Conservation (phyloP, 1,140 invertebrate genomes). For the Riptortus pedestris region DNA sequence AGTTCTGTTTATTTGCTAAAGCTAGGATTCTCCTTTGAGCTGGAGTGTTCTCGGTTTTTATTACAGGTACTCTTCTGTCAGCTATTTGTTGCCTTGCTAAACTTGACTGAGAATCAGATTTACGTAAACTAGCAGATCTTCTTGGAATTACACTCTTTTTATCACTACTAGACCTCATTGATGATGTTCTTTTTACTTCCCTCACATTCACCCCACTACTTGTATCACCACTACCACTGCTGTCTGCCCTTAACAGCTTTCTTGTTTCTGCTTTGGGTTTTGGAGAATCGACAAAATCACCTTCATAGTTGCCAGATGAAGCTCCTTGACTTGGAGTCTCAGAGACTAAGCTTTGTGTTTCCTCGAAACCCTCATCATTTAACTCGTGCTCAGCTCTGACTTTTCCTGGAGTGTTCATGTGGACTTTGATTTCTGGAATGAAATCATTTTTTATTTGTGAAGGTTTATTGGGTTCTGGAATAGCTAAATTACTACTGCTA, state of each 20-base stretch:
- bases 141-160: slow-evolving; percentile 33
- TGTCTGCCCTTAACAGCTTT: slow-evolving; percentile 32
- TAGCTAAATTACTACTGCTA: not conserved
- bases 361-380: slow-evolving; percentile 82
- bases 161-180: slow-evolving; percentile 32
- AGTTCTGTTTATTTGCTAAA: slow-evolving; percentile 24
- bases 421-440: slow-evolving; percentile 39
- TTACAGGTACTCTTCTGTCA: slow-evolving; percentile 29
- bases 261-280: slow-evolving; percentile 26
- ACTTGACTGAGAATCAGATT: slow-evolving; percentile 34
- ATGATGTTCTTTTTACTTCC: slow-evolving; percentile 32
- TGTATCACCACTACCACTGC: slow-evolving; percentile 33
- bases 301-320: slow-evolving; percentile 58
- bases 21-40: slow-evolving; percentile 26
- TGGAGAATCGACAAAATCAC: slow-evolving; percentile 44
- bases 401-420: slow-evolving; percentile 37
- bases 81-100: slow-evolving; percentile 24
- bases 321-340: slow-evolving; percentile 71
- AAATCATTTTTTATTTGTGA: slow-evolving; percentile 34
- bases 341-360: slow-evolving; percentile 72
- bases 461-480: slow-evolving; percentile 21
- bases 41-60: slow-evolving; percentile 29
- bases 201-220: slow-evolving; percentile 30
- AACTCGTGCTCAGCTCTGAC: slow-evolving; percentile 48
- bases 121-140: slow-evolving; percentile 37